Evolutionary conservation across 2,888 invertebrate species (phyloP), one percentile per base, ranked within the genome.

Genomic region (Trichopoda pennipes): DNA sequence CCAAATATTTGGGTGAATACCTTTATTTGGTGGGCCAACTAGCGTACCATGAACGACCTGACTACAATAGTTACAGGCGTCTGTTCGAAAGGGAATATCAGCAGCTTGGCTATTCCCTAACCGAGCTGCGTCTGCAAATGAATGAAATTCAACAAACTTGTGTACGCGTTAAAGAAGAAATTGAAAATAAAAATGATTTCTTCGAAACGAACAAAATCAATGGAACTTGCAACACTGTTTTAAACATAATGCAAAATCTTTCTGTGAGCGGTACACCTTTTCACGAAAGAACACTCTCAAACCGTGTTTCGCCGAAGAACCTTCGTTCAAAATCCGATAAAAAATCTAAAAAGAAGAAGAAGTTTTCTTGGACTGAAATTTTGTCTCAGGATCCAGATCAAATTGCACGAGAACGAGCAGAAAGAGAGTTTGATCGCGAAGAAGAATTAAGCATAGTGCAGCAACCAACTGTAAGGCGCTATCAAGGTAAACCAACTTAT

Each of bases 1-100:
- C 95, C 55, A 92, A 92, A 85, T 94, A 94, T 89, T 89, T 95
- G 85, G 93, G 93, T 76, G 94, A 95, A 87, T 96, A 94, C 89
- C 92, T 97, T 81, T 92, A 93, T 80, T 95, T 95, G 88, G 93
- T 96, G 21, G 93, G 93, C 51, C 93, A 93, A 85, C 91, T 97
- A 53, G 93, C 94, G 42, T 96, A 95, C 88, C 94, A 94, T 66
- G 94, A 95, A 82, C 92, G 93, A 86, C 97, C 97, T 0, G 94
- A 96, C 88, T 97, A 97, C 89, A 92, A 93, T 21, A 94, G 93
- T 84, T 95, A 95, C 86, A 93, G 94, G 85, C 93, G 92, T 84
- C 90, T 96, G 44, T 94, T 97, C 86, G 92, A 91, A 85, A 93
- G 93, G 79, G 95, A 95, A 85, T 91, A 96, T 49, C 90, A 92